Percentiles rank a stretch among this genome's conserved stretches.
Conservation (phyloP, 1,140 invertebrate genomes). For the Anastatus disparis region DNA sequence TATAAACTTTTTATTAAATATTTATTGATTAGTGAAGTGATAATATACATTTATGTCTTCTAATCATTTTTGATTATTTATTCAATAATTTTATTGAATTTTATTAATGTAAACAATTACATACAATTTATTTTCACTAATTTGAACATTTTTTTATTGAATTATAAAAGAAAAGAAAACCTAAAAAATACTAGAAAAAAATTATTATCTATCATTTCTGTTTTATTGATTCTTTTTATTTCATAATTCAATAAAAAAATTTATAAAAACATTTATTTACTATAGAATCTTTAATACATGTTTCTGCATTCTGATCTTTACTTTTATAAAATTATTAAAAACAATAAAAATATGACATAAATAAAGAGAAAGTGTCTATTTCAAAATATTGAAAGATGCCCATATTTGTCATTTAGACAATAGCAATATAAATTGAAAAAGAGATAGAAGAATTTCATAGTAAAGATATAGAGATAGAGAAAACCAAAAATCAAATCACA, state of each 20-base stretch:
- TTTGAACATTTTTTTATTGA: constrained; percentile 11
- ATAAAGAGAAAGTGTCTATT: not conserved
- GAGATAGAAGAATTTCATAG: constrained; percentile 25
- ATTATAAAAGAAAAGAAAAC: not conserved
- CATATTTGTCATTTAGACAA: not conserved
- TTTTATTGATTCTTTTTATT: too few species aligned
- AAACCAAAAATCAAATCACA: constrained; percentile 30
- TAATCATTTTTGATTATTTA: constrained; percentile 16
- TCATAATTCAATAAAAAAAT: constrained; percentile 21
- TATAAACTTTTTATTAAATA: constrained; percentile 16
- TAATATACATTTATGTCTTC: constrained; percentile 17
- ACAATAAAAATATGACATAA: not conserved
- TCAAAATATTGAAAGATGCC: constrained; percentile 28
- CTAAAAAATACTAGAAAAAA: not conserved
- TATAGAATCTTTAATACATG: not conserved
- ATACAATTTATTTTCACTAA: not conserved
- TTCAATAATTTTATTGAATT: constrained; percentile 3
- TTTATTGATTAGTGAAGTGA: too few species aligned
- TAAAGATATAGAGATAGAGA: constrained; percentile 17
- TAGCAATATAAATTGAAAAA: constrained; percentile 15
- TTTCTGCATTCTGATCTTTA: not conserved
- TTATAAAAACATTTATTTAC: constrained; percentile 1
- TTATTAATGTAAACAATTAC: not conserved
- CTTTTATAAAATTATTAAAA: not conserved
- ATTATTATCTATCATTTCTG: not conserved